Base-by-base conservation (phyloP, 2,888 invertebrate species). In the Gryllus longicercus region DNA sequence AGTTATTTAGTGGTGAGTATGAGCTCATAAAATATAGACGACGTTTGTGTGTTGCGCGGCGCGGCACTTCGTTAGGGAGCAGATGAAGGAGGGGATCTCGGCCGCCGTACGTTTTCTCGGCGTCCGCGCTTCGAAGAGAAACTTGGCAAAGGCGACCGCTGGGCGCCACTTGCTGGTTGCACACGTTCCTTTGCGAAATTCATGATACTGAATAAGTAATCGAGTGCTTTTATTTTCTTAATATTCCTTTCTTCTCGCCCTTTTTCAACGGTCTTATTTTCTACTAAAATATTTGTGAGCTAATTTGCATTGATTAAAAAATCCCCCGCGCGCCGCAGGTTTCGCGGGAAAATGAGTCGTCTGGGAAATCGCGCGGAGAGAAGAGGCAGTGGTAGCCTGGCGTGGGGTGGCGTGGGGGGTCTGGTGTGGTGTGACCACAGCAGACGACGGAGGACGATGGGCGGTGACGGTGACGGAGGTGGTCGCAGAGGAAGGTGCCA, bases 231-330 rank as follows among this genome's bases (percentile, higher is more conserved):
- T 63, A 63, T 63, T 18, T 63, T 63, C n/a, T 63, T 18, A 63
- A 18, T 63, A 63, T n/a, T 14, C 63, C n/a, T 14, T n/a, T 63
- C 63, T 63, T 14, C 63, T 63, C 16, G 63, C n/a, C n/a, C 63
- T 63, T 63, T n/a, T 63, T 63, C 63, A 11, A 63, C 63, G 63
- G 63, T 63, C 63, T 18, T 63, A 63, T 63, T 63, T 63, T n/a
- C 63, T 18, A 63, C 63, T 63, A 63, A 63, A 63, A 63, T 63
- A 63, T 63, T 63, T 63, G 63, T 63, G 63, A 63, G n/a, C 63
- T 63, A 63, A 63, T 63, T 63, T 63, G 63, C 63, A 63, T 63
- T 63, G 63, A 63, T 63, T 63, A 63, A 63, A 63, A 63, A 63
- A 63, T n/a, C 63, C n/a, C 1, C 63, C 16, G 16, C 63, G 63